These are phyloP conservation scores for Drosophila algonquin DNA, from an alignment of 2,888 invertebrate species.

Conservation along the genomic window DNA sequence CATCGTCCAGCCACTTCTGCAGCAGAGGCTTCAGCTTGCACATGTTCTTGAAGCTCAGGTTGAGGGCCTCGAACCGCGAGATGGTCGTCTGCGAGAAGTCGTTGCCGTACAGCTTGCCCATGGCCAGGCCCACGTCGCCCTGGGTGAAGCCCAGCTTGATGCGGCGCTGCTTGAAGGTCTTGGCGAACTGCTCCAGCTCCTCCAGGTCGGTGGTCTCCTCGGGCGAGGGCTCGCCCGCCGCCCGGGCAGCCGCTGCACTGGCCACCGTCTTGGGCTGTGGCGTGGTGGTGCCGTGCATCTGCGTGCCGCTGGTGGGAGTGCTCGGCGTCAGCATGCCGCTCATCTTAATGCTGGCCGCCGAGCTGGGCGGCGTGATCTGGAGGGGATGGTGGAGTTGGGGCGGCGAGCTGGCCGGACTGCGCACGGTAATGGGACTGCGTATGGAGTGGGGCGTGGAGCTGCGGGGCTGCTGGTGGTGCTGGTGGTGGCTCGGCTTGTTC, in stretches of 20 bases:
- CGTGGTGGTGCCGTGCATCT: constrained; percentile 83
- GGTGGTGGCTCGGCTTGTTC: constrained; percentile 80
- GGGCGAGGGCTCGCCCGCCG: constrained; percentile 91
- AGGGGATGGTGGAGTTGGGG: constrained; percentile 64
- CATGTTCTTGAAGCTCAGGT: constrained; percentile 99
- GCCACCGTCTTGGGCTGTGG: constrained; percentile 85
- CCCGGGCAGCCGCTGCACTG: constrained; percentile 85
- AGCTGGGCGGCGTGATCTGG: constrained; percentile 85
- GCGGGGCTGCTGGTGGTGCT: constrained; percentile 58
- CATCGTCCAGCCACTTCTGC: constrained; percentile 98
- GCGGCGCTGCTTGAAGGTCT: constrained; percentile 98
- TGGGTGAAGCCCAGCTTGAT: constrained; percentile 99
- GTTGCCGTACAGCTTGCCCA: constrained; percentile 99
- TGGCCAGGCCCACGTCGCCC: constrained; percentile 98
- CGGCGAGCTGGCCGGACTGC: constrained; percentile 83
- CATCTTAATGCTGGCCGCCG: constrained; percentile 82
- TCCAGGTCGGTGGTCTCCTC: constrained; percentile 99
- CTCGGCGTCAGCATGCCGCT: constrained; percentile 86
- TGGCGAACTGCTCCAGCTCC: constrained; percentile 99
- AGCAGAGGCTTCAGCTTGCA: constrained; percentile 99
- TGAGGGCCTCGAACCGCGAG: constrained; percentile 98
- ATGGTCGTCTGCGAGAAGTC: constrained; percentile 99
- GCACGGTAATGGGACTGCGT: constrained; percentile 78
- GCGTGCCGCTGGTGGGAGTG: constrained; percentile 85
- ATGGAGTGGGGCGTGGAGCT: constrained; percentile 82